Evolutionary conservation across 2,797 vertebrate species (phyloP), one percentile per base, ranked within the genome.

Genomic region (Coccyzus lansbergi): DNA sequence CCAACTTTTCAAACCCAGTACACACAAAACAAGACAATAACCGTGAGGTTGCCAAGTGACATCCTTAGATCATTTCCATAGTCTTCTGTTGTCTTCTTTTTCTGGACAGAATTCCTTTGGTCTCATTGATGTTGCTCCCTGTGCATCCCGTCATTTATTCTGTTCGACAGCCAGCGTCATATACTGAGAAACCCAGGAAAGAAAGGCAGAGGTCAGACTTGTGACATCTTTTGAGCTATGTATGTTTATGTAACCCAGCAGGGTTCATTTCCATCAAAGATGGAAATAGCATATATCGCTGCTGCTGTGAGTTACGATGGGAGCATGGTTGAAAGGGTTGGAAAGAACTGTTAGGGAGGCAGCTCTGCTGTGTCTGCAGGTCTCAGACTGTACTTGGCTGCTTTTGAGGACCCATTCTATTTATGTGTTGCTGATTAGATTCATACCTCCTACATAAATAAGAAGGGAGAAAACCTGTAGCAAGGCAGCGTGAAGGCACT

Each of bases 161-260:
- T 90, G 84, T 86, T 86, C 22, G 10, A 83, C 95, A 95, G 82
- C 38, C 72, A 91, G 91, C 7, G 4, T 83, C 88, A 12, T 34
- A 29, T 5, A 19, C 85, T 86, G 83, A 95, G 72, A 94, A 71
- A 92, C 33, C 68, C 77, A 87, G 76, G 74, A 87, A 72, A 69
- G 80, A 78, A 86, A 93, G 78, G 83, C 88, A 88, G 58, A 84
- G 94, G 93, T 74, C 91, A 91, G 67, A 26, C 74, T 48, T 46
- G 90, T 68, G 71, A 86, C 79, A 86, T 88, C 91, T 95, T 87
- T 36, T 69, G 64, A 88, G 86, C 62, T 78, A 49, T 6, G 33
- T 49, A 9, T 86, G 92, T 93, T 94, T 96, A 86, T 89, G 87
- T 82, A 87, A 93, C 70, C 77, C 75, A 86, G 90, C 79, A 89